A percentile compares a stretch with the other conserved stretches of the same genome.
Conservation (phyloP, 2,888 invertebrate species). For the Diadegma fenestrale region DNA sequence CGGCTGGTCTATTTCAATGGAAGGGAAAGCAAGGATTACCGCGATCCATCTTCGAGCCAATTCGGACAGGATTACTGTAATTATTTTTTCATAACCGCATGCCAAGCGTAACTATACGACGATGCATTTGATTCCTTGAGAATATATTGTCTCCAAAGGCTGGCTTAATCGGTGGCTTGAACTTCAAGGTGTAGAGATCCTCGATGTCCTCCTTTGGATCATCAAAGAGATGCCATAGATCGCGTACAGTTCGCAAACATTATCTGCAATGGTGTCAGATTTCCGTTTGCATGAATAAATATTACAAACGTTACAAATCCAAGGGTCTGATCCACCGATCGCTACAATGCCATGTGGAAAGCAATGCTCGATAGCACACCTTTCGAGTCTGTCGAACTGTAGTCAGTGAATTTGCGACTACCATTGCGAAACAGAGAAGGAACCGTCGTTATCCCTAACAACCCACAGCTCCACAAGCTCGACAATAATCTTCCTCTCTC, state of each 20-base stretch:
- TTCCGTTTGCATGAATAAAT: constrained; percentile 8
- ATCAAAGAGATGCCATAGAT: constrained; percentile 38
- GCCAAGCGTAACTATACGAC: neutral
- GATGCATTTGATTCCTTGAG: constrained; percentile 32
- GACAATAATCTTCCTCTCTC: constrained; percentile 1
- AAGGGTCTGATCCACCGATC: constrained; percentile 45
- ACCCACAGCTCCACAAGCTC: constrained; percentile 73
- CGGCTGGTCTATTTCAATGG: too few species aligned
- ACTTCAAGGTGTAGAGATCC: constrained; percentile 1
- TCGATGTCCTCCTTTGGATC: constrained; percentile 36
- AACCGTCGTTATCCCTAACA: constrained; percentile 74
- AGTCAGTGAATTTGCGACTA: constrained; percentile 50
- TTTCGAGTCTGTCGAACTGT: constrained; percentile 49
- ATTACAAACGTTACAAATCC: constrained; percentile 31
- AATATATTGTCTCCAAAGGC: constrained; percentile 9
- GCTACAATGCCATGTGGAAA: constrained; percentile 42
- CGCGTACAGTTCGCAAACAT: constrained; percentile 53
- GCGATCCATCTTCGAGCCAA: neutral
- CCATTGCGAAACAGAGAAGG: constrained; percentile 61
- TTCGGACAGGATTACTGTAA: constrained; percentile 19
- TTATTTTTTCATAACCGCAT: constrained; percentile 20
- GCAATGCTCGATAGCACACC: constrained; percentile 14
- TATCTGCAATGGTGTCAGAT: constrained; percentile 14
- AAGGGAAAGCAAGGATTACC: neutral
- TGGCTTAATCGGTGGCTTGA: neutral